A percentile compares a stretch with the other conserved stretches of the same genome.
Conservation (phyloP, 2,113 vertebrate genomes). For the Myodes glareolus region DNA sequence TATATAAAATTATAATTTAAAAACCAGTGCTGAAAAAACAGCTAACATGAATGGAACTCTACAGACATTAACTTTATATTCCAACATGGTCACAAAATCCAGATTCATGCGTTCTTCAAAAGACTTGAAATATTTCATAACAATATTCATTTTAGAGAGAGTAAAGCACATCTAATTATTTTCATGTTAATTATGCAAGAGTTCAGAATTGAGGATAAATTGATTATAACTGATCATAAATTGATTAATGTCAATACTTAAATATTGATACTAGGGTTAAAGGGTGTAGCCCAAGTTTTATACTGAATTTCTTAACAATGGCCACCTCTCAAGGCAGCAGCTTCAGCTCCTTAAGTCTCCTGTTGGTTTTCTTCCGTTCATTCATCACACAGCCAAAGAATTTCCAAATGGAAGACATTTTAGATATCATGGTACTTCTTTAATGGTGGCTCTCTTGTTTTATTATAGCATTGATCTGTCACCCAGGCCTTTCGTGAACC, state of each 20-base stretch:
- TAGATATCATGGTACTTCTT: conserved; percentile 37
- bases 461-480: background rate
- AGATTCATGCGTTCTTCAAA: background rate
- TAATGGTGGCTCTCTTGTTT: conserved; percentile 1
- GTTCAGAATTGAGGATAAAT: background rate
- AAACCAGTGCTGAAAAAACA: background rate
- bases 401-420: conserved; percentile 1
- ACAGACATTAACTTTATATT: conserved; percentile 17
- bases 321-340: background rate
- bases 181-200: background rate
- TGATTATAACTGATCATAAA: background rate
- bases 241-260: background rate
- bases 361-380: background rate
- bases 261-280: conserved; percentile 1
- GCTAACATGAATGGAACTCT: background rate
- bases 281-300: conserved; percentile 1
- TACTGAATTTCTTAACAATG: conserved; percentile 34
- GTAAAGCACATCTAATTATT: background rate
- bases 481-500: background rate
- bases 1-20: background rate
- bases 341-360: background rate
- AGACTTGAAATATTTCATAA: background rate
- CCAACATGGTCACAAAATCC: conserved; percentile 12
- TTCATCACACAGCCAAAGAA: background rate
- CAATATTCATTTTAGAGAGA: background rate